phyloP scores from a whole-genome alignment of 2,797 vertebrate genomes.

The Pseudochromis fuscus region DNA sequence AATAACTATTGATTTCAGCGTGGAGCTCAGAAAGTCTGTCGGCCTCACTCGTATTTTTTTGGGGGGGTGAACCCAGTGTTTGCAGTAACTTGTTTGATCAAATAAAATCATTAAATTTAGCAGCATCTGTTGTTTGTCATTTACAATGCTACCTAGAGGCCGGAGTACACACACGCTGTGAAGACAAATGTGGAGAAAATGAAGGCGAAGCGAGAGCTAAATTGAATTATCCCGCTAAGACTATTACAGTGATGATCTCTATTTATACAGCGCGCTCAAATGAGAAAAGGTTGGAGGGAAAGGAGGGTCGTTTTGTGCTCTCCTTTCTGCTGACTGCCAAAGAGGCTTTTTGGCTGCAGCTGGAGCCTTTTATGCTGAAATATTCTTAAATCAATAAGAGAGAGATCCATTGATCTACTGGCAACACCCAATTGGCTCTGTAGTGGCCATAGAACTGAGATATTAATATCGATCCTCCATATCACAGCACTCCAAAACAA shows the following conservation, averaged over 20 bases:
- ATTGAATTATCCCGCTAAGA: conserved; percentile 70
- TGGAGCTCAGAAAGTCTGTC: neutral
- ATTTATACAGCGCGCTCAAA: conserved; percentile 52
- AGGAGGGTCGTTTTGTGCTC: conserved; percentile 33
- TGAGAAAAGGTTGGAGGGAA: conserved; percentile 49
- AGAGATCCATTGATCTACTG: conserved; percentile 72
- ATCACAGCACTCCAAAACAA: conserved; percentile 67
- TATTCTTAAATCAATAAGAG: conserved; percentile 77
- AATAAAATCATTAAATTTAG: conserved; percentile 15
- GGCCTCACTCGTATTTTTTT: neutral
- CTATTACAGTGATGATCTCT: conserved; percentile 68
- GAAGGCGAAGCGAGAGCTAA: conserved; percentile 58
- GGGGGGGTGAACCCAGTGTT: neutral
- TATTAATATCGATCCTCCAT: conserved; percentile 77
- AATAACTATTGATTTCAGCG: neutral
- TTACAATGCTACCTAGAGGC: conserved; percentile 28
- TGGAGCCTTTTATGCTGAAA: conserved; percentile 71
- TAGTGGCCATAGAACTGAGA: conserved; percentile 65
- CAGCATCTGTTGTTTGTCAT: conserved; percentile 6
- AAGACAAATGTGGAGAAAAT: conserved; percentile 66
- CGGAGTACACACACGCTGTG: conserved; percentile 13
- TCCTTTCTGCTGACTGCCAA: conserved; percentile 44
- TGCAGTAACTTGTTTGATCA: conserved; percentile 6
- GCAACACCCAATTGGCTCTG: conserved; percentile 71
- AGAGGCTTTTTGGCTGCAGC: conserved; percentile 73